Percentiles rank a stretch among this genome's conserved stretches.
Conservation (phyloP, 2,797 vertebrate species). For the Limnodromus scolopaceus region DNA sequence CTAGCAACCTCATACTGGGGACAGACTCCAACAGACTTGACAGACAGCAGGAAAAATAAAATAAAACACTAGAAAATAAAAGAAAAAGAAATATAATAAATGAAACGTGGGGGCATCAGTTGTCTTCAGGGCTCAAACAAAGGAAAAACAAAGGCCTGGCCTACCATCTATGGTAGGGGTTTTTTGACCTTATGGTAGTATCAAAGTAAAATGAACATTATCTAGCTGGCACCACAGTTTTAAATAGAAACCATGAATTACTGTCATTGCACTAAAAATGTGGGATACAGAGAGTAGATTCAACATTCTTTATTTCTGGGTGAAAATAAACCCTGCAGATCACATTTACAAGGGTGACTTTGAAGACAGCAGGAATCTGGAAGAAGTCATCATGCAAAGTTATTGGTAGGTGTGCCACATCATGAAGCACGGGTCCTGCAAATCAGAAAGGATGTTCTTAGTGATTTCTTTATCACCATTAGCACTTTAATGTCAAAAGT, state of each 20-base stretch:
- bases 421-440: neutral
- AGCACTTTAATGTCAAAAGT: neutral
- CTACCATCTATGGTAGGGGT: neutral
- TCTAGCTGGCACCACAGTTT: conserved; percentile 25
- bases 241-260: conserved; percentile 26
- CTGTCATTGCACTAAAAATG: conserved; percentile 23
- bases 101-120: neutral
- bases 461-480: conserved; percentile 17
- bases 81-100: neutral
- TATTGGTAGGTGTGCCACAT: conserved; percentile 46
- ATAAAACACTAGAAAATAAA: neutral
- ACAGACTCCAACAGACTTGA: neutral
- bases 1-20: neutral
- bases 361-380: conserved; percentile 9
- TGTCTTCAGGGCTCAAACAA: neutral
- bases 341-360: conserved; percentile 31
- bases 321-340: conserved; percentile 42
- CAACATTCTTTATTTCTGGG: conserved; percentile 39
- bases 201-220: conserved; percentile 49
- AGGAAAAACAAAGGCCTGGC: neutral
- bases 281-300: conserved; percentile 11
- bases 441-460: neutral
- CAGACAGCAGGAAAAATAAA: neutral
- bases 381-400: conserved; percentile 17
- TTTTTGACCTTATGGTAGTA: conserved; percentile 47